A percentile compares a stretch with the other conserved stretches of the same genome.
Conservation (phyloP, 2,888 invertebrate species). For the Acanthoscelides obtectus region DNA sequence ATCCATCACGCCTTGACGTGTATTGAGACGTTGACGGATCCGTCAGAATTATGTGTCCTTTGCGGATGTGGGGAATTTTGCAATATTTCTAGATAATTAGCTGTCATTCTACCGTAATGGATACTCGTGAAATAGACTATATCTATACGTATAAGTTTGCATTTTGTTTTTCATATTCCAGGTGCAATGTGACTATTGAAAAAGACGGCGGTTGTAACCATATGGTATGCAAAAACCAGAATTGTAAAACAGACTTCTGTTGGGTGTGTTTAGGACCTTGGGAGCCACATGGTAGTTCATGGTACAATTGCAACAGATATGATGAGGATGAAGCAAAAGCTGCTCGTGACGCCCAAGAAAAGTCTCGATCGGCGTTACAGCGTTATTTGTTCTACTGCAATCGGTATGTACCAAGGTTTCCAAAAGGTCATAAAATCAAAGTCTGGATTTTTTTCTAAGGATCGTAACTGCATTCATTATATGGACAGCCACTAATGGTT, state of each 20-base stretch:
- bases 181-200: constrained; percentile 92
- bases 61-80: too few species aligned
- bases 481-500: too few species aligned
- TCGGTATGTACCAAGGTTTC: constrained; percentile 51
- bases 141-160: too few species aligned
- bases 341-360: constrained; percentile 93
- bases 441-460: too few species aligned
- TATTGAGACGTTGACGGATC: too few species aligned
- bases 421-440: too few species aligned
- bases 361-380: constrained; percentile 88
- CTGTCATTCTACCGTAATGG: too few species aligned
- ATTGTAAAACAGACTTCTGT: constrained; percentile 97
- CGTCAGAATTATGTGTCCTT: too few species aligned
- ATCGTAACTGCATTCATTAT: too few species aligned
- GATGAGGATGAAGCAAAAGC: constrained; percentile 96
- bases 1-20: too few species aligned
- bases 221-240: constrained; percentile 97
- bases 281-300: constrained; percentile 97
- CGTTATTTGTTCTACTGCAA: constrained; percentile 98
- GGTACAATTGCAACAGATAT: constrained; percentile 96
- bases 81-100: too few species aligned
- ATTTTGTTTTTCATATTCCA: background rate
- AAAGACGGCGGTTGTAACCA: constrained; percentile 99
- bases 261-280: constrained; percentile 99
- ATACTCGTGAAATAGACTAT: too few species aligned